Base-by-base conservation (phyloP, 2,113 vertebrate genomes). In the Regulus satrapa region DNA sequence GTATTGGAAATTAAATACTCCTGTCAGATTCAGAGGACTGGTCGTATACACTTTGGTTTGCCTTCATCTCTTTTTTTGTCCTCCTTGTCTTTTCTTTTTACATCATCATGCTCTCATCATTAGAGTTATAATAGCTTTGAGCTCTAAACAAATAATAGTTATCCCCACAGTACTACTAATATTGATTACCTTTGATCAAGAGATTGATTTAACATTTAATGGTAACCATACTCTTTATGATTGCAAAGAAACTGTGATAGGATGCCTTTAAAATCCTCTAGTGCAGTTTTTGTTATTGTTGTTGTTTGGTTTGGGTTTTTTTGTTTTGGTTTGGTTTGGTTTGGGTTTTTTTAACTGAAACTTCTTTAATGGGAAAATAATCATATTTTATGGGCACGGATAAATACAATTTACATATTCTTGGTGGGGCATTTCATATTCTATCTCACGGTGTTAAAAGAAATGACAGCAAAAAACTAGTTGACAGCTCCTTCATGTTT, bases 101-200 rank as follows among this genome's bases (percentile, higher is more conserved):
- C 29, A 48, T 89, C 64, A 89, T 31, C 14, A 54, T 64, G 6
- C 9, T 76, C 11, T 82, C 34, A 83, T 46, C 41, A 66, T 46
- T 76, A 31, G 12, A 49, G 34, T 32, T 18, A 17, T 51, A 85
- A 66, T 3, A 89, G 20, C 28, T 76, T 89, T 82, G 32, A 82
- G 7, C 17, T 85, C 63, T 88, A 46, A 93, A 85, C 11, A 94
- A 94, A 54, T 82, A 89, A 23, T 26, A 67, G 10, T 43, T 21
- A 49, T 6, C 18, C 11, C 24, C 1, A 1, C 18, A 14, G 8
- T 51, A 52, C 4, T n/a, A n/a, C n/a, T n/a, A n/a, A 4, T n/a
- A 85, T 68, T 32, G 79, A 20, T 16, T 54, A 68, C 4, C 18
- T 82, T 82, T 76, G 58, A 58, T 66, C 49, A 89, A 66, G 15